Evolutionary conservation across 23 tunicate species (phyloP).

Genomic region (Clavelina lepadiformis): DNA sequence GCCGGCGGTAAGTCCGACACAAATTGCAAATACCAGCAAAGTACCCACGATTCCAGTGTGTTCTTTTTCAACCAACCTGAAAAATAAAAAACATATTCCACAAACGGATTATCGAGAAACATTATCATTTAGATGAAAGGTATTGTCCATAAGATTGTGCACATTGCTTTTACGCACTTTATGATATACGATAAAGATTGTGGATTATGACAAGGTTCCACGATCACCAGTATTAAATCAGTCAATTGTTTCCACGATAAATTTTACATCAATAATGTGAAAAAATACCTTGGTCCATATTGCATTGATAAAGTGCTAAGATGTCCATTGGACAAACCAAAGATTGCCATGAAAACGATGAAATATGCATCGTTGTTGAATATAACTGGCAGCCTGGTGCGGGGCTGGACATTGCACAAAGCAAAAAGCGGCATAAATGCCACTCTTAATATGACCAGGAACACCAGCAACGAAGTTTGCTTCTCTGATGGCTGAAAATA

Average conservation of each 20-base stretch:
- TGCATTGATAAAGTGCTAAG: conserved; percentile 75
- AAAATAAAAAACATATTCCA: too few species aligned
- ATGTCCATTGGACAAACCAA: conserved; percentile 82
- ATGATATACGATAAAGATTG: too few species aligned
- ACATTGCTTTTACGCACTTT: too few species aligned
- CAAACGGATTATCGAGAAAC: too few species aligned
- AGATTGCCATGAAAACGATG: conserved; percentile 65
- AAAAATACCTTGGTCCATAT: conserved; percentile 93
- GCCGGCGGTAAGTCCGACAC: conserved; percentile 64
- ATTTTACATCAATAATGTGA: too few species aligned
- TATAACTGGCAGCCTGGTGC: conserved; percentile 41
- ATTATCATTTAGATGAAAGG: too few species aligned
- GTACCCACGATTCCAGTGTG: conserved; percentile 70
- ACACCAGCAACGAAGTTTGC: conserved; percentile 16
- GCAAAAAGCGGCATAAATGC: conserved; percentile 62
- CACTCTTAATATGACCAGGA: conserved; percentile 43
- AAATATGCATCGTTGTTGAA: conserved; percentile 44
- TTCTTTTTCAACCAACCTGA: conserved; percentile 34
- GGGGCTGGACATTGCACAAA: conserved; percentile 75
- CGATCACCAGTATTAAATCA: too few species aligned
- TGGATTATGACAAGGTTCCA: too few species aligned
- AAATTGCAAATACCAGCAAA: conserved; percentile 62
- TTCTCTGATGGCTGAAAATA: conserved; percentile 65
- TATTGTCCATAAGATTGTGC: too few species aligned
- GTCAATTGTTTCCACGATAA: too few species aligned